Base-by-base conservation (phyloP, 2,113 vertebrate species). In the Hydropotes inermis region DNA sequence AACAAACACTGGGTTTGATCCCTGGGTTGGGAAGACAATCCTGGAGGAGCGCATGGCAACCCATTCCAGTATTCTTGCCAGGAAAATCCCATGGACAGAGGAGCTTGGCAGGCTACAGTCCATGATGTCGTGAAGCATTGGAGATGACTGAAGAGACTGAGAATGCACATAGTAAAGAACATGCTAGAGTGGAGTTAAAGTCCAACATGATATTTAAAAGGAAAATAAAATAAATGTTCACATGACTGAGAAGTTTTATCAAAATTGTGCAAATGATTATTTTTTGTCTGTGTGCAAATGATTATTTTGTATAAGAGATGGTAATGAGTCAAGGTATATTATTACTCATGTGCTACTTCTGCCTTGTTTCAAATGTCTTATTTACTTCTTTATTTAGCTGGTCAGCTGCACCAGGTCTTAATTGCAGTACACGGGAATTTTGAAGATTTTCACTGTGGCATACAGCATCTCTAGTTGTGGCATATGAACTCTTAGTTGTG, bases 181-280 rank as follows among this genome's bases (percentile, higher is more conserved):
- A 88, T 54, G 36, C 14, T 91, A 33, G 45, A 94, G 39, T 13
- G 21, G 52, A 83, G 7, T 88, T 91, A 85, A 86, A 97, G 81
- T 36, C 54, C 55, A 88, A 84, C 7, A 28, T 79, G 83, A 87
- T 33, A 57, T 95, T 84, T 93, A 64, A 91, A 92, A 79, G n/a
- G n/a, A 95, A 96, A 95, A 97, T 82, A 33, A 23, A 16, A 78
- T 89, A 15, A 74, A 93, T 89, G 17, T 30, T 96, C 11, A 52
- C 39, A 3, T 67, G 7, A 86, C 2, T 87, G 27, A 96, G 50
- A 94, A 87, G 70, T 70, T 90, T 94, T 86, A 97, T 21, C 39
- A 94, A 87, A 97, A 79, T 88, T 88, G 5, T 47, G 8, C 23
- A 92, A 89, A 95, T 87, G 33, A 28, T 61, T 70, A 82, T 43